Conservation (phyloP, 2,113 vertebrate genomes). For the Leptocoma aspasia region DNA sequence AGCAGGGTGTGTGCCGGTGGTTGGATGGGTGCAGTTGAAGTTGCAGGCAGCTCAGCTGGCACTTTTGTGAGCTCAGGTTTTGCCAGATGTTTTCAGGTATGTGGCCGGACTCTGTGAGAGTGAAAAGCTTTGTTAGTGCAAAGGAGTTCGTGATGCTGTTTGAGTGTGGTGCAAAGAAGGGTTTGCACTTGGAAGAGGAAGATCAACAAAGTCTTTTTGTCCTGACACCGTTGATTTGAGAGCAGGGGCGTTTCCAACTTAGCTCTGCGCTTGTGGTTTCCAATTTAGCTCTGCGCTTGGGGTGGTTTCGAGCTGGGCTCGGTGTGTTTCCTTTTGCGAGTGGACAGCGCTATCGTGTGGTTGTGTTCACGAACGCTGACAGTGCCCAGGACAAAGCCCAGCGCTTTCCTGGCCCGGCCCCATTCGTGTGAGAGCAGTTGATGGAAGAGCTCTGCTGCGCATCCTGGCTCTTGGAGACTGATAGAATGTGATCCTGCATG, state of each 20-base stretch:
- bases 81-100: not conserved
- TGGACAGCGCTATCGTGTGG: not conserved
- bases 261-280: no score
- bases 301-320: not conserved
- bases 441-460: not conserved
- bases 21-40: not conserved
- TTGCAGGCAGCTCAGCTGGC: not conserved
- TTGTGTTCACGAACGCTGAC: not conserved
- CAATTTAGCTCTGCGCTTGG: not conserved
- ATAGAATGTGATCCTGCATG: not conserved
- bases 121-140: not conserved
- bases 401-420: no score
- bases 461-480: not conserved
- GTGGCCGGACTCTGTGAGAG: rapidly evolving
- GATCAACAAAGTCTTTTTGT: no score
- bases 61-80: not conserved
- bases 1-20: not conserved
- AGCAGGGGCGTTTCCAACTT: not conserved
- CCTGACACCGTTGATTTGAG: no score
- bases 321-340: no score
- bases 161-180: not conserved
- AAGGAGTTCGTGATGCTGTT: not conserved
- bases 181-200: not conserved
- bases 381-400: not conserved
- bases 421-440: not conserved